Evolutionary conservation across 2,888 invertebrate genomes (phyloP).

Genomic region (Megalurothrips usitatus): DNA sequence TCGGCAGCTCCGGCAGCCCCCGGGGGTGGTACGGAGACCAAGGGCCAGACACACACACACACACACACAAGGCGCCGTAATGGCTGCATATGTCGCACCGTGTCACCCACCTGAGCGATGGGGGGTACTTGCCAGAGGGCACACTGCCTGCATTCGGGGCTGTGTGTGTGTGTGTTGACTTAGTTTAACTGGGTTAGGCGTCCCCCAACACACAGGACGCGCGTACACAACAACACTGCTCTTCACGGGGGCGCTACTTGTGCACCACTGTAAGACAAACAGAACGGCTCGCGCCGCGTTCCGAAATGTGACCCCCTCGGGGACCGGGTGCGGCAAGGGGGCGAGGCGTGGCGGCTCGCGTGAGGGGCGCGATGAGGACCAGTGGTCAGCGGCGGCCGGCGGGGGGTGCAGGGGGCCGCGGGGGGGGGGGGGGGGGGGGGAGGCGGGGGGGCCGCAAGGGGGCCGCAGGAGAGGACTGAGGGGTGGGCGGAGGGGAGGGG

Average conservation of each 20-base stretch:
- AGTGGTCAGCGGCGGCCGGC: neutral
- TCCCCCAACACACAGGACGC: neutral
- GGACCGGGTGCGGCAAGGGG: neutral
- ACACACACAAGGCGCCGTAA: neutral
- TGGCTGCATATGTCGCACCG: too few species aligned
- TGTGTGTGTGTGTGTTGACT: neutral
- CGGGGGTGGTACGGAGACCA: neutral
- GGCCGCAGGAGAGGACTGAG: too few species aligned
- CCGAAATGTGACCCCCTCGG: neutral
- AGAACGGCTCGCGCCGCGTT: neutral
- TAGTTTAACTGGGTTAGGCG: neutral
- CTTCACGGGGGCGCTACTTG: neutral
- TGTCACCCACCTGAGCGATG: too few species aligned
- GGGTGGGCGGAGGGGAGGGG: neutral
- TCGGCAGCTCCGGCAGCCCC: too few species aligned
- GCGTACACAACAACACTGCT: neutral
- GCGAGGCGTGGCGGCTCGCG: neutral
- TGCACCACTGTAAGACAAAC: neutral
- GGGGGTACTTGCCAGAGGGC: too few species aligned
- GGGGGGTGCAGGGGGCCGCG: neutral
- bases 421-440: neutral
- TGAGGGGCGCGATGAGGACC: neutral
- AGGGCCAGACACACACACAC: neutral
- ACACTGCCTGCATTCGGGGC: too few species aligned
- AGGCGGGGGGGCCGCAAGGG: neutral